Conservation (phyloP, 2,113 vertebrate species). For the Corapipo altera region DNA sequence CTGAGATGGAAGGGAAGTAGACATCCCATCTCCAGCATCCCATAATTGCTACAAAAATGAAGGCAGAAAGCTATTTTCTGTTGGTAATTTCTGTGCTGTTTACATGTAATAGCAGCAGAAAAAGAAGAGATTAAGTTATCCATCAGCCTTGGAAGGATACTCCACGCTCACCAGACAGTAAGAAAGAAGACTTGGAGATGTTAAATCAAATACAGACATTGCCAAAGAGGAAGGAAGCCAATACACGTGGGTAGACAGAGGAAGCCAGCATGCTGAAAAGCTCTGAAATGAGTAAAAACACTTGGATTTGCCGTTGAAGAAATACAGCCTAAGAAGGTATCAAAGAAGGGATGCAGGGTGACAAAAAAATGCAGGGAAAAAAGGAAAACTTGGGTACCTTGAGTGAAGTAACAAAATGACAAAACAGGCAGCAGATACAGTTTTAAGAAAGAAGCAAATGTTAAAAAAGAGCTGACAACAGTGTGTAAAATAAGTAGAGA, state of each 20-base stretch:
- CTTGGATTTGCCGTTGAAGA: background rate
- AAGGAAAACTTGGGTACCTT: background rate
- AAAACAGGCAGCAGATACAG: background rate
- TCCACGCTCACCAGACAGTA: background rate
- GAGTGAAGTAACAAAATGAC: background rate
- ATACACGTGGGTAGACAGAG: background rate
- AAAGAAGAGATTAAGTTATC: background rate
- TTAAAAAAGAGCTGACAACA: background rate
- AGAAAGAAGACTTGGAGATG: background rate
- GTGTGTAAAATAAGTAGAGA: background rate
- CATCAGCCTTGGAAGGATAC: background rate
- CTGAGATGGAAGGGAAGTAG: background rate
- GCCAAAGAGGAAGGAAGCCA: background rate
- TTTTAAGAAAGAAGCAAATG: background rate
- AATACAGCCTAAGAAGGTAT: background rate
- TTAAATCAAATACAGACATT: background rate
- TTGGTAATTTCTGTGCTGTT: background rate
- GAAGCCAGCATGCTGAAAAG: background rate
- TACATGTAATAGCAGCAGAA: background rate
- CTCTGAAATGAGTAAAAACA: background rate
- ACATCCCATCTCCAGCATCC: background rate
- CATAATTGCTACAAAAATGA: background rate
- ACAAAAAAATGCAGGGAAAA: background rate
- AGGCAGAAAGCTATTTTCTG: background rate
- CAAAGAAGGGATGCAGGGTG: background rate